A percentile compares a stretch with the other conserved stretches of the same genome.
Conservation (phyloP, 1,140 invertebrate genomes). For the Penaeus vannamei region DNA sequence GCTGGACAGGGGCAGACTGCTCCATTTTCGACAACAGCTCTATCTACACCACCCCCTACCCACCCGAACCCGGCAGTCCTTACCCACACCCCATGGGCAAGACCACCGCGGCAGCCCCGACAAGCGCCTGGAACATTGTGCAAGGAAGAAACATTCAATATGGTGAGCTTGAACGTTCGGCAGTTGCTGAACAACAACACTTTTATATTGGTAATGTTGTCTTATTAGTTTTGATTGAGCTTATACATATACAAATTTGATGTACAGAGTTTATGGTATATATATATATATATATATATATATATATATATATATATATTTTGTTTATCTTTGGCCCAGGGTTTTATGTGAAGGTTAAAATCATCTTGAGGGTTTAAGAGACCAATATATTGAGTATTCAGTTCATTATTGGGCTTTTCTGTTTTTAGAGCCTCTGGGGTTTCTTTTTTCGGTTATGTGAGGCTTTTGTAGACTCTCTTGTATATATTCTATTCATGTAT, state of each 20-base stretch:
- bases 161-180: constrained; percentile 57
- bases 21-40: constrained; percentile 82
- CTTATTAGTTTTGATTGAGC: constrained; percentile 17
- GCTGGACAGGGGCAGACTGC: constrained; percentile 93
- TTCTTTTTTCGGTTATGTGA: too few relatives aligned
- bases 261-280: neutral
- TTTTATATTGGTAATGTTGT: constrained; percentile 38
- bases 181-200: constrained; percentile 1
- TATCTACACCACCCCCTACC: constrained; percentile 71
- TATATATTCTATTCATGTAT: too few relatives aligned
- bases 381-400: too few relatives aligned
- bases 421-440: too few relatives aligned
- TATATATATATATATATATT: neutral
- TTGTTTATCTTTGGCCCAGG: neutral
- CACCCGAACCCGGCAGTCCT: constrained; percentile 31
- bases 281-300: neutral
- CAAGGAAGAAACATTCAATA: constrained; percentile 62
- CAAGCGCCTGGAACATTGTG: neutral
- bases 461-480: too few relatives aligned
- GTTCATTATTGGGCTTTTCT: too few relatives aligned
- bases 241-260: neutral
- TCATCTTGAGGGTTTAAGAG: neutral
- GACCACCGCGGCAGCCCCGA: constrained; percentile 28
- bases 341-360: neutral
- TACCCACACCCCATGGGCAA: constrained; percentile 10